Evolutionary conservation across 2,113 vertebrate species (phyloP).

Genomic region (Cariama cristata): DNA sequence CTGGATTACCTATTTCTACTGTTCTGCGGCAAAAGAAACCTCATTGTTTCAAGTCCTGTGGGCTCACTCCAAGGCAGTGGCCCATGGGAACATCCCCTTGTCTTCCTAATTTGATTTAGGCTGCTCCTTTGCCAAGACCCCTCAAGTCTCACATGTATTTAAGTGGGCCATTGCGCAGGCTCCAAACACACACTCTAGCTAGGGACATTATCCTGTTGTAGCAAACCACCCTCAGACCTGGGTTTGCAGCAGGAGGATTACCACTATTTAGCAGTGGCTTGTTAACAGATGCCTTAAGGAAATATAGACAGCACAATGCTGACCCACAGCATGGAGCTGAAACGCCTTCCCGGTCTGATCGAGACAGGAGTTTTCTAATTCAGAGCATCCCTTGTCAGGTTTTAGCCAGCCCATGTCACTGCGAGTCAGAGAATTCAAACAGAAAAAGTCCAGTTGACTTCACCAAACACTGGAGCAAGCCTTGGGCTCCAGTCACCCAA

Average conservation of each 20-base stretch:
- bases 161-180: background rate
- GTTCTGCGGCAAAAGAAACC: background rate
- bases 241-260: conserved; percentile 1
- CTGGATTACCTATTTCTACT: conserved; percentile 11
- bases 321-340: conserved; percentile 9
- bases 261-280: background rate
- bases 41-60: conserved; percentile 2
- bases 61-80: background rate
- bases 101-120: conserved; percentile 24
- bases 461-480: background rate
- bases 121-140: conserved; percentile 11
- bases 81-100: background rate
- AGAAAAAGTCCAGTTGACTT: background rate
- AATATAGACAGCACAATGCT: background rate
- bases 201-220: background rate
- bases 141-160: background rate
- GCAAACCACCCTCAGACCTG: background rate
- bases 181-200: background rate
- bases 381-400: background rate
- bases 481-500: background rate
- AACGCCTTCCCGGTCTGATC: background rate
- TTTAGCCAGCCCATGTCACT: background rate
- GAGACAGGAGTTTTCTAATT: background rate
- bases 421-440: background rate
- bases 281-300: background rate